Conservation (phyloP, 92 coral and sea anemone genomes). For the Epizoanthus fatuus region DNA sequence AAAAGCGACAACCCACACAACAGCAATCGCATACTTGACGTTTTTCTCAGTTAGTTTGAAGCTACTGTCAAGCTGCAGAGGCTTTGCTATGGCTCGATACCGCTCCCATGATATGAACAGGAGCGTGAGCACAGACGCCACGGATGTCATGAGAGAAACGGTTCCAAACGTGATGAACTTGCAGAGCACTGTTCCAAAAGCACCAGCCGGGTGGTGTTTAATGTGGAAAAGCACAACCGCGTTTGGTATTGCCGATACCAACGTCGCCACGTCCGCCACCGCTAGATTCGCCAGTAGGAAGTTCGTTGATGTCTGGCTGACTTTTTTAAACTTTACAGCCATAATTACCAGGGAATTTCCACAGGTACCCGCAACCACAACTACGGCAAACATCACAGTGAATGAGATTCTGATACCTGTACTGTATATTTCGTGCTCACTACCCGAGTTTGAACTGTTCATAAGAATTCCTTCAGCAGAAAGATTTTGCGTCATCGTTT, state of each 20-base stretch:
- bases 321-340: constrained; percentile 26
- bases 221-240: constrained; percentile 21
- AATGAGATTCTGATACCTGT: constrained; percentile 21
- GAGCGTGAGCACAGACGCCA: constrained; percentile 24
- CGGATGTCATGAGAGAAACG: constrained; percentile 7
- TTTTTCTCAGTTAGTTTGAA: constrained; percentile 6
- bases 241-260: constrained; percentile 28
- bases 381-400: background rate
- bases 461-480: background rate
- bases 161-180: constrained; percentile 36
- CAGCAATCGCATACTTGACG: background rate
- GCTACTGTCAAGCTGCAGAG: background rate
- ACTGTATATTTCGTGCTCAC: constrained; percentile 2
- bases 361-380: constrained; percentile 33
- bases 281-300: constrained; percentile 43
- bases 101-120: constrained; percentile 42
- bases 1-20: constrained; percentile 19
- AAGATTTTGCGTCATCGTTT: constrained; percentile 2
- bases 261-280: constrained; percentile 15
- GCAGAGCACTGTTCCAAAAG: constrained; percentile 27
- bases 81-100: constrained; percentile 20
- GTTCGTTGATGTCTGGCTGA: constrained; percentile 33
- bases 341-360: constrained; percentile 28
- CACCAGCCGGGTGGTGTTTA: constrained; percentile 15
- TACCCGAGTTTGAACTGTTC: background rate